phyloP scores from a whole-genome alignment of 2,888 invertebrate genomes.

The Heliconius sara region DNA sequence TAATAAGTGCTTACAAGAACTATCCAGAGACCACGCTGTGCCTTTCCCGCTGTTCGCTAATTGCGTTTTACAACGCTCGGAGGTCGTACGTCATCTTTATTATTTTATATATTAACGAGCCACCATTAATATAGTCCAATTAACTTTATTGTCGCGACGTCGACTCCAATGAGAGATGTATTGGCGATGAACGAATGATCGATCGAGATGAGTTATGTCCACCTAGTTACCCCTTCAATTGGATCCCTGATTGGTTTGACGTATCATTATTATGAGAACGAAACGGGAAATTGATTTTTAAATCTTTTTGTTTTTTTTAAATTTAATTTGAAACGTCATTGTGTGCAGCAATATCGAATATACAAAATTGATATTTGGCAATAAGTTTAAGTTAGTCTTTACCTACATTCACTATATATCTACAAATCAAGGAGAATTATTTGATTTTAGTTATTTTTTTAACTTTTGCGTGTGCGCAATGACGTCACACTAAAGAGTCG shows the following conservation, averaged over 20 bases:
- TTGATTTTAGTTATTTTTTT: background rate
- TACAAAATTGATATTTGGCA: background rate
- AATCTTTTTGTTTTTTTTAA: background rate
- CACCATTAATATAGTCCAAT: slow-evolving; percentile 79
- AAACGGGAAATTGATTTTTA: slow-evolving; percentile 73
- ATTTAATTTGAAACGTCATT: background rate
- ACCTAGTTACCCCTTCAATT: slow-evolving; percentile 83
- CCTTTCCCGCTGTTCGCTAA: slow-evolving; percentile 61
- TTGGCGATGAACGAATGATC: slow-evolving; percentile 73
- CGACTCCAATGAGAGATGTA: slow-evolving; percentile 77
- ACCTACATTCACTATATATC: background rate
- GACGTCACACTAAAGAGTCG: slow-evolving; percentile 60
- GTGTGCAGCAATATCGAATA: background rate
- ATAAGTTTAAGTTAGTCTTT: background rate
- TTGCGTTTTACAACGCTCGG: slow-evolving; percentile 64
- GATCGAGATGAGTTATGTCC: slow-evolving; percentile 78
- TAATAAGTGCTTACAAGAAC: slow-evolving; percentile 47
- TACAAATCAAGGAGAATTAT: background rate
- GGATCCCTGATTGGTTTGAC: slow-evolving; percentile 81
- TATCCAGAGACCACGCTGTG: slow-evolving; percentile 47
- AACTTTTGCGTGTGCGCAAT: slow-evolving; percentile 74
- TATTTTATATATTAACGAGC: slow-evolving; percentile 77
- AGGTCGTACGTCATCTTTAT: slow-evolving; percentile 72
- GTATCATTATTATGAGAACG: slow-evolving; percentile 72
- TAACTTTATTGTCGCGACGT: slow-evolving; percentile 78